Evolutionary conservation across 2,888 invertebrate species (phyloP).

Genomic region (Agrotis ipsilon): DNA sequence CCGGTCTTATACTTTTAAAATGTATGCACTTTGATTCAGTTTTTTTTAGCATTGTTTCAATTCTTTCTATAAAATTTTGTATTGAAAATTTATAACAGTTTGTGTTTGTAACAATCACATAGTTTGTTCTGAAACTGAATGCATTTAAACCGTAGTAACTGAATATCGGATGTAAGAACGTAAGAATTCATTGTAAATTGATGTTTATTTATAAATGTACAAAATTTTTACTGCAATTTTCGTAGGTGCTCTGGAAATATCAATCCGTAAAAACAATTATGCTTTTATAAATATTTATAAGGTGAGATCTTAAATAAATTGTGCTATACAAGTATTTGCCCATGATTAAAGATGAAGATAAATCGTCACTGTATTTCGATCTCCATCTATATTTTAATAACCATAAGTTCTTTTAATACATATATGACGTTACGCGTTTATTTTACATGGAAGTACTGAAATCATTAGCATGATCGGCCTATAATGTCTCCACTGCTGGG

Average conservation of each 20-base stretch:
- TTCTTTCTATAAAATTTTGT: conserved; percentile 14
- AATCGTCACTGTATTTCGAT: background rate
- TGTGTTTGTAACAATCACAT: conserved; percentile 14
- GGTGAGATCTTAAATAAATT: background rate
- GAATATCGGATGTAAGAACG: background rate
- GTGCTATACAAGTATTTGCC: background rate
- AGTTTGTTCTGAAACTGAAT: background rate
- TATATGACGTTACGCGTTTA: background rate
- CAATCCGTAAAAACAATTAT: background rate
- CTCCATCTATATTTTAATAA: background rate
- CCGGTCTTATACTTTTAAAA: conserved; percentile 27
- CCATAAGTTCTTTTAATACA: background rate
- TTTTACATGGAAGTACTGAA: background rate
- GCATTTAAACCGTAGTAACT: conserved; percentile 1
- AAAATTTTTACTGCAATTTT: background rate
- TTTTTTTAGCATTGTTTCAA: conserved; percentile 30
- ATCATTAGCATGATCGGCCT: too few species aligned
- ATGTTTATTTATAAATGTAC: conserved; percentile 3
- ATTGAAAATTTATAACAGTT: conserved; percentile 6
- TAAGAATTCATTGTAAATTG: background rate
- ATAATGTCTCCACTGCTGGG: too few species aligned
- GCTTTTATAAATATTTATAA: background rate
- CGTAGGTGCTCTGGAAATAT: background rate
- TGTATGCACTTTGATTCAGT: conserved; percentile 30
- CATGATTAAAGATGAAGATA: background rate